A percentile compares a stretch with the other conserved stretches of the same genome.
These are phyloP conservation scores for Apocheima hispidaria DNA, from an alignment of 2,888 invertebrate species.

Conservation along the genomic window DNA sequence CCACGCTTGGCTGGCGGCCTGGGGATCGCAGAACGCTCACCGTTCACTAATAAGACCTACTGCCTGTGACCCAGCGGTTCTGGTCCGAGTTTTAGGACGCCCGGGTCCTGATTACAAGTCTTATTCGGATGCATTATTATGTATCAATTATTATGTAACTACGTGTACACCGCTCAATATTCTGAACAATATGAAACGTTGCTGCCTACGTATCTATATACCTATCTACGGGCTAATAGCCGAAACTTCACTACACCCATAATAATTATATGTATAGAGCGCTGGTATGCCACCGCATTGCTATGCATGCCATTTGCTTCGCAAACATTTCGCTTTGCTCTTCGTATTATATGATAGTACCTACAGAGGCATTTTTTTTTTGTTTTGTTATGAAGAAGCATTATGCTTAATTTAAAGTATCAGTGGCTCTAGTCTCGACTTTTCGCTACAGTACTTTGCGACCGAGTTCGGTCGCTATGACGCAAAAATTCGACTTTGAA, in stretches of 20 bases:
- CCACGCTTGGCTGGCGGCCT: too few relatives aligned
- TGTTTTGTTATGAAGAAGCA: background rate
- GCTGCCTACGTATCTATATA: background rate
- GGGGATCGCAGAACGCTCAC: too few relatives aligned
- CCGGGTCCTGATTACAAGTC: too few relatives aligned
- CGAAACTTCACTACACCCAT: background rate
- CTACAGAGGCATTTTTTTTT: background rate
- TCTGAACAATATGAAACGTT: background rate
- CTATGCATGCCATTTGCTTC: conserved; percentile 44
- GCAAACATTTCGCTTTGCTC: conserved; percentile 10
- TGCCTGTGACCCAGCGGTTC: too few relatives aligned
- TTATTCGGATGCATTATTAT: too few relatives aligned
- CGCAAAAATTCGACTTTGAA: too few relatives aligned
- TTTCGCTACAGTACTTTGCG: too few relatives aligned
- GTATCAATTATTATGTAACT: background rate
- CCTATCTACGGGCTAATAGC: background rate
- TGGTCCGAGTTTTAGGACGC: too few relatives aligned
- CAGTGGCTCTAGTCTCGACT: too few relatives aligned
- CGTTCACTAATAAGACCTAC: too few relatives aligned
- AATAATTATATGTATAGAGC: background rate
- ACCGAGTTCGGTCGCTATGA: too few relatives aligned
- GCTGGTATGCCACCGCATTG: conserved; percentile 56
- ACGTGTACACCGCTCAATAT: background rate
- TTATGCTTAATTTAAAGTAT: too few relatives aligned
- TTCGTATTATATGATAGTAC: background rate